Conservation (phyloP, 2,888 invertebrate species). For the Acleris emargana region DNA sequence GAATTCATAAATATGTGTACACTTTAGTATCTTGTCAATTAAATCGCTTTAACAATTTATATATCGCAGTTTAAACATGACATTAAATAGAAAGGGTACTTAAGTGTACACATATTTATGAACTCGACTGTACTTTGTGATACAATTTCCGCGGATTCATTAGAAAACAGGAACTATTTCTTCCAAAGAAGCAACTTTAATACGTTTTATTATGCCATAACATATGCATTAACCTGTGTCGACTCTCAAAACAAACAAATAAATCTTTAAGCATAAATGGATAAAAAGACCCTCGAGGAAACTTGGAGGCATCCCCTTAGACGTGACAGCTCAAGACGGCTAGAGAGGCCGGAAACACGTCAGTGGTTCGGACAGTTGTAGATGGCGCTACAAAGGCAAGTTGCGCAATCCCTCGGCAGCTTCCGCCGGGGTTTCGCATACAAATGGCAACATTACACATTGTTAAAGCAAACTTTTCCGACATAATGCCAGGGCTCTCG, state of each 20-base stretch:
- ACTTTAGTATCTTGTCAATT: too few species aligned
- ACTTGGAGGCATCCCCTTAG: constrained; percentile 70
- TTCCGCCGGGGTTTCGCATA: constrained; percentile 78
- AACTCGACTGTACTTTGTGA: too few species aligned
- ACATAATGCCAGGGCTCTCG: constrained; percentile 68
- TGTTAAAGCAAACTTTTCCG: constrained; percentile 79
- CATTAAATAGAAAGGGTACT: too few species aligned
- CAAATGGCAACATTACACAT: constrained; percentile 81
- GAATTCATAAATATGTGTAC: too few species aligned
- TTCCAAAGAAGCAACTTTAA: too few species aligned
- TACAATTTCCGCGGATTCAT: too few species aligned
- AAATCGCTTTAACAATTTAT: too few species aligned
- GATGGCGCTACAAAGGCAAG: constrained; percentile 79
- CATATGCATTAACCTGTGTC: background rate
- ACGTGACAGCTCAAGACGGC: constrained; percentile 77
- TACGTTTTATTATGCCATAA: background rate
- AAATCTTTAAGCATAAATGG: constrained; percentile 68
- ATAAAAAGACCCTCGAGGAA: constrained; percentile 78
- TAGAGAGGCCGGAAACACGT: constrained; percentile 79
- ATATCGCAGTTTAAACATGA: too few species aligned
- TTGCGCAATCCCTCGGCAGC: constrained; percentile 61
- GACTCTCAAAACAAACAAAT: constrained; percentile 53
- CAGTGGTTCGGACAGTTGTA: constrained; percentile 76
- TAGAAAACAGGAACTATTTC: too few species aligned
- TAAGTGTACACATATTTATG: too few species aligned